These are phyloP conservation scores for Trissolcus japonicus DNA, from an alignment of 2,888 invertebrate genomes.

Conservation along the genomic window DNA sequence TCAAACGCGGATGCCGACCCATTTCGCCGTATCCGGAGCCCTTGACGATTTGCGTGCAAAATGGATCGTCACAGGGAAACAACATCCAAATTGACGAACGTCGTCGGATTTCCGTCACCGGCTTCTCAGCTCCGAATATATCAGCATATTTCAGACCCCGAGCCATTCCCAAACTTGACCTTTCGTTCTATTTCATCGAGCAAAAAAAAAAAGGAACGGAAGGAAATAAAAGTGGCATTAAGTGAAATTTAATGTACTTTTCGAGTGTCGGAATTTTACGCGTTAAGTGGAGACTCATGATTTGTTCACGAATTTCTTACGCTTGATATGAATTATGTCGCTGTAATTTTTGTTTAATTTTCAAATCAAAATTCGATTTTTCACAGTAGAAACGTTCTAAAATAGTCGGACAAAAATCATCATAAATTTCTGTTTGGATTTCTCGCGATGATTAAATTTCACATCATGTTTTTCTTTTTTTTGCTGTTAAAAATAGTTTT, in stretches of 20 bases:
- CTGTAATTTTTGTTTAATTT: no score
- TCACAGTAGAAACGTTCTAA: no score
- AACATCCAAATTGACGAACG: constrained; percentile 59
- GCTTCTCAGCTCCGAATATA: constrained; percentile 54
- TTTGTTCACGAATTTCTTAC: no score
- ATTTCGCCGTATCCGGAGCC: constrained; percentile 37
- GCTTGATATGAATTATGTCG: no score
- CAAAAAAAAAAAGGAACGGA: constrained; percentile 15
- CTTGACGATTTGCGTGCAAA: constrained; percentile 52
- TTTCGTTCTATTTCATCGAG: constrained; percentile 56
- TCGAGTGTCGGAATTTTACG: not conserved
- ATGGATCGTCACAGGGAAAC: constrained; percentile 47
- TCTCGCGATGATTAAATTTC: no score
- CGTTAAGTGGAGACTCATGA: no score
- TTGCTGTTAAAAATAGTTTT: no score
- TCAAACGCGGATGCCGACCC: constrained; percentile 41
- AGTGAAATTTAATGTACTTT: constrained; percentile 15
- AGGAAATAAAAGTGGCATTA: constrained; percentile 17
- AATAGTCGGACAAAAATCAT: no score
- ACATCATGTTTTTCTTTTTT: no score
- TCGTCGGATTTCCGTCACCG: constrained; percentile 56
- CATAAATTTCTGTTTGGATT: no score
- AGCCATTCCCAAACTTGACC: constrained; percentile 59
- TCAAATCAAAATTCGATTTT: no score
- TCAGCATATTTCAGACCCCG: constrained; percentile 58